Evolutionary conservation across 1,140 invertebrate genomes (phyloP), one percentile per base, ranked within the genome.

Genomic region (Brachystomella parvula): DNA sequence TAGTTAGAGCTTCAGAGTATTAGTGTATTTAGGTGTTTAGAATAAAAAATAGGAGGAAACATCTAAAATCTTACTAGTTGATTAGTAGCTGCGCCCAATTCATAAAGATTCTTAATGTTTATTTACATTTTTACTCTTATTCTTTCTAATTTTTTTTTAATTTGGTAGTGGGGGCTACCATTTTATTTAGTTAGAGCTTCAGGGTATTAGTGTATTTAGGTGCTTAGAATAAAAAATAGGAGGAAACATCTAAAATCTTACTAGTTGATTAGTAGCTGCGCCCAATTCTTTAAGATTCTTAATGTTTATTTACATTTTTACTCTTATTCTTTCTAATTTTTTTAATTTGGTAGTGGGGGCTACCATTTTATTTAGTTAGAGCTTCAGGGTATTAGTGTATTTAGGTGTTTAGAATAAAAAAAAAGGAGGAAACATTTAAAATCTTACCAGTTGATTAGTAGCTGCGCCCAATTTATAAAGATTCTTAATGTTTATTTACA

Each of bases 171-270:
- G 68, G 64, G 3, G 61, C 67, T 56, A 3, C 67, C 1, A 71
- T 71, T 29, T 71, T 71, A 2, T 67, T 56, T 64, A 71, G 73
- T 64, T 74, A 74, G n/a, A n/a, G n/a, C n/a, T n/a, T n/a, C n/a
- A n/a, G n/a, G n/a, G n/a, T n/a, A n/a, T n/a, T n/a, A n/a, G n/a
- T n/a, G n/a, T n/a, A n/a, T n/a, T n/a, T 60, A 15, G 21, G 39
- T 15, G 12, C 56, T 3, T 33, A 58, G 32, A n/a, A n/a, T n/a
- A n/a, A n/a, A n/a, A n/a, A n/a, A n/a, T n/a, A n/a, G n/a, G n/a
- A 61, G 17, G 30, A 26, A 64, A 71, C 33, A 64, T 60, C 60
- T 71, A 74, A 65, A 71, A 71, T 47, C 47, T 74, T 24, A 74
- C 71, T 60, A 33, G 65, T 53, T 74, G 73, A 67, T 71, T 71